Conservation (phyloP, 2,113 vertebrate species). For the Todiramphus chloris region DNA sequence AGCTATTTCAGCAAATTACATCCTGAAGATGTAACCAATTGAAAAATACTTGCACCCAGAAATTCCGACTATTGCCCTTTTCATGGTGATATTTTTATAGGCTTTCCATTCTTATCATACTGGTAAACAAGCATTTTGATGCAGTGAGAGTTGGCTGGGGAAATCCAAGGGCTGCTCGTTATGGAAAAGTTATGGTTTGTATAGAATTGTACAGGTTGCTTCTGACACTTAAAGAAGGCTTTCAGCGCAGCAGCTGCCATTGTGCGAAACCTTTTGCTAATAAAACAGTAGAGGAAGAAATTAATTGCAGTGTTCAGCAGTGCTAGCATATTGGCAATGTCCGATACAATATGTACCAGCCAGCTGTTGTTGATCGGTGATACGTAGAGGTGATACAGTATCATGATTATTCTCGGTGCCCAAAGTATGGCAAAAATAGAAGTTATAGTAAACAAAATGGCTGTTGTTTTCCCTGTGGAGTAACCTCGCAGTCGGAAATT, state of each 20-base stretch:
- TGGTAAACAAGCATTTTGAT: conserved; percentile 98
- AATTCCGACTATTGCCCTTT: not conserved
- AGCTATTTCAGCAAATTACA: conserved; percentile 56
- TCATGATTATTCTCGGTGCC: conserved; percentile 91
- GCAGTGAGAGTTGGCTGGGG: conserved; percentile 95
- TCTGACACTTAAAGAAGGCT: conserved; percentile 90
- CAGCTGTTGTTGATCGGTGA: conserved; percentile 82
- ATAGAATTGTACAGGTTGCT: conserved; percentile 90
- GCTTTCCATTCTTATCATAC: conserved; percentile 94
- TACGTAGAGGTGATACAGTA: conserved; percentile 93
- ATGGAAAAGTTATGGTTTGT: conserved; percentile 96
- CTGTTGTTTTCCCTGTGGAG: conserved; percentile 94
- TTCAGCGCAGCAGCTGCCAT: conserved; percentile 91
- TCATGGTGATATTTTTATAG: conserved; percentile 94
- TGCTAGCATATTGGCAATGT: conserved; percentile 94
- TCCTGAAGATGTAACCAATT: conserved; percentile 52
- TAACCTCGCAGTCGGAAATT: conserved; percentile 91
- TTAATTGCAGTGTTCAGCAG: conserved; percentile 96
- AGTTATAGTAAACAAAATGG: conserved; percentile 93
- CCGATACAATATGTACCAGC: conserved; percentile 85
- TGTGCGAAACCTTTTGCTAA: conserved; percentile 93
- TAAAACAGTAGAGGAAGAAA: conserved; percentile 99
- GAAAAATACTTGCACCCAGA: conserved; percentile 39
- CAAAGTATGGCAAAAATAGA: conserved; percentile 93
- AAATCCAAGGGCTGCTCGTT: conserved; percentile 98